Evolutionary conservation across 2,113 vertebrate species (phyloP).

Genomic region (Melanotaenia duboulayi): DNA sequence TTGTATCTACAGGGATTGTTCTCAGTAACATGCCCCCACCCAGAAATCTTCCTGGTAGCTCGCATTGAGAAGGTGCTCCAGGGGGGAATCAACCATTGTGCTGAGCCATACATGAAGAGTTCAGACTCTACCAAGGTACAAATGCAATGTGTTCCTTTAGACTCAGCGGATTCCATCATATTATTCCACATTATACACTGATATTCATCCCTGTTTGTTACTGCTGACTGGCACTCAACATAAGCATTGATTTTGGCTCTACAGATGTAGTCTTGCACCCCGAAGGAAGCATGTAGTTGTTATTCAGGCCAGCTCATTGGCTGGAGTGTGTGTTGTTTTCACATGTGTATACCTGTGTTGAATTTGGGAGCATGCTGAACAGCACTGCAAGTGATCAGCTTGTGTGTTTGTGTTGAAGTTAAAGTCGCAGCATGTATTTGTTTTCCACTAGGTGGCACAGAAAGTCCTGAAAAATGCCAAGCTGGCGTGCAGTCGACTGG

Average conservation of each 20-base stretch:
- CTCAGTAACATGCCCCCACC: conserved; percentile 94
- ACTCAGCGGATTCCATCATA: conserved; percentile 55
- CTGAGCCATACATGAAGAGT: conserved; percentile 97
- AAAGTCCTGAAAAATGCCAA: conserved; percentile 99
- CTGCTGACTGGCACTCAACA: conserved; percentile 43
- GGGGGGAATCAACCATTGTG: conserved; percentile 95
- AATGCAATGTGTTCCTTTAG: background rate
- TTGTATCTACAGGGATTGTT: conserved; percentile 89
- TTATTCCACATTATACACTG: conserved; percentile 49
- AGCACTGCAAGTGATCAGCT: conserved; percentile 6
- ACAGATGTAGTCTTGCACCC: conserved; percentile 31
- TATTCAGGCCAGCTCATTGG: conserved; percentile 13
- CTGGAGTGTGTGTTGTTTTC: conserved; percentile 2
- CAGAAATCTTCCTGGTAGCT: conserved; percentile 97
- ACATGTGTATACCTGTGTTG: conserved; percentile 11
- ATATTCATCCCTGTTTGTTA: conserved; percentile 49
- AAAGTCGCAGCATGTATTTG: conserved; percentile 14
- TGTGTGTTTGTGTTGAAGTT: conserved; percentile 15
- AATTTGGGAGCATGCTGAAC: conserved; percentile 24
- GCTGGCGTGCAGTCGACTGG: conserved; percentile 92
- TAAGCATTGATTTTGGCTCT: conserved; percentile 65
- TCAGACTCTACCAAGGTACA: conserved; percentile 96
- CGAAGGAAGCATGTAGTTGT: conserved; percentile 23
- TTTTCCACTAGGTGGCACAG: conserved; percentile 90
- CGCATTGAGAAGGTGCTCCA: conserved; percentile 97